Conservation (phyloP, 1,140 invertebrate genomes). For the Contarinia nasturtii region DNA sequence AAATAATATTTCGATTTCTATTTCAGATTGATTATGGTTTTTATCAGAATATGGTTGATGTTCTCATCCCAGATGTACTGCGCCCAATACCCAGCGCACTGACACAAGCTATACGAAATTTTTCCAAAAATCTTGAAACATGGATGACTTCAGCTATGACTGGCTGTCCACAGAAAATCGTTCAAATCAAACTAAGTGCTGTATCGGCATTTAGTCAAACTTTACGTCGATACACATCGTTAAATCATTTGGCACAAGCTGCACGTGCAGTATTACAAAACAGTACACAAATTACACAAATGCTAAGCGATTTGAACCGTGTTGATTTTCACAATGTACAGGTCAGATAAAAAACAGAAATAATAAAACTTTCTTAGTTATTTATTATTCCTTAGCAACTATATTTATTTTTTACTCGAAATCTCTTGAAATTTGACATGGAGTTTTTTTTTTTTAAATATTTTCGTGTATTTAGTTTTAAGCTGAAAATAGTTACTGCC, state of each 20-base stretch:
- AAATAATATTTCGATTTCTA: too few species aligned
- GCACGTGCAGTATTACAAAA: slow-evolving; percentile 92
- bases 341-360: too few species aligned
- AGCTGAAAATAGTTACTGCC: too few species aligned
- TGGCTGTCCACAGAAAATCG: slow-evolving; percentile 67
- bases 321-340: slow-evolving; percentile 96
- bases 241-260: slow-evolving; percentile 93
- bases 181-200: slow-evolving; percentile 64
- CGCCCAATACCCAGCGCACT: slow-evolving; percentile 83
- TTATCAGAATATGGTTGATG: slow-evolving; percentile 90
- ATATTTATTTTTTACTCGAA: too few species aligned
- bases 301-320: slow-evolving; percentile 90
- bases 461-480: not conserved
- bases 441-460: not conserved
- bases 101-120: slow-evolving; percentile 85
- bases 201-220: slow-evolving; percentile 90
- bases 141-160: slow-evolving; percentile 75
- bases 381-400: too few species aligned
- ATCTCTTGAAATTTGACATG: too few species aligned
- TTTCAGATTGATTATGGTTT: slow-evolving; percentile 68
- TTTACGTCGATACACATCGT: slow-evolving; percentile 83
- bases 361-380: too few species aligned
- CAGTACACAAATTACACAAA: slow-evolving; percentile 86
- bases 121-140: slow-evolving; percentile 75
- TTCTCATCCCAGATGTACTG: slow-evolving; percentile 89